phyloP scores from a whole-genome alignment of 2,888 invertebrate species.

The Ernsta delagoae region DNA sequence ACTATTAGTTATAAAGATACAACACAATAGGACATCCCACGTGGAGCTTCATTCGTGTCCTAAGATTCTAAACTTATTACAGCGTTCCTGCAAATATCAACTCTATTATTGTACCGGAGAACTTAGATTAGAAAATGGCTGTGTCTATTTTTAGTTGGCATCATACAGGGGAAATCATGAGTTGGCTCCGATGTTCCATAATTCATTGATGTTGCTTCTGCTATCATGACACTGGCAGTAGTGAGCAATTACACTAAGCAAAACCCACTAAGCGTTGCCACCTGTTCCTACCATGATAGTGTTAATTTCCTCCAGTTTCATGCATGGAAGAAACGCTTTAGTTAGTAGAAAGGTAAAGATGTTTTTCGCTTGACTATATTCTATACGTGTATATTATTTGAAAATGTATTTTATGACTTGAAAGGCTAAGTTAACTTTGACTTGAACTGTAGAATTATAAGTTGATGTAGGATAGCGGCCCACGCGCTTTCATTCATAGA shows the following conservation, averaged over 20 bases:
- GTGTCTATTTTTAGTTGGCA: conserved; percentile 29
- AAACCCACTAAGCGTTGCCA: conserved; percentile 71
- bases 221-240: conserved; percentile 66
- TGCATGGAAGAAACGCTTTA: conserved; percentile 44
- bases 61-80: conserved; percentile 26
- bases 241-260: conserved; percentile 75
- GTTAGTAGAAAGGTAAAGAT: conserved; percentile 41
- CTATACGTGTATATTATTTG: conserved; percentile 12
- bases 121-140: conserved; percentile 10
- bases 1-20: conserved; percentile 39
- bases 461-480: conserved; percentile 71
- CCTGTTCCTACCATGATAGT: conserved; percentile 72
- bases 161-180: conserved; percentile 26
- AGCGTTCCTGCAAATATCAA: conserved; percentile 19
- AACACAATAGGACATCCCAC: conserved; percentile 47
- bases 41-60: conserved; percentile 40
- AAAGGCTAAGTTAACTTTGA: conserved; percentile 41
- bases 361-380: conserved; percentile 43
- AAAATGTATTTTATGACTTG: conserved; percentile 42
- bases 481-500: conserved; percentile 79
- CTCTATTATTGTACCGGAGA: conserved; percentile 21
- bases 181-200: conserved; percentile 51
- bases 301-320: conserved; percentile 57
- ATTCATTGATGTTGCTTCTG: conserved; percentile 61
- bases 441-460: conserved; percentile 38